Conservation (phyloP, 2,113 vertebrate genomes). For the Athene noctua region DNA sequence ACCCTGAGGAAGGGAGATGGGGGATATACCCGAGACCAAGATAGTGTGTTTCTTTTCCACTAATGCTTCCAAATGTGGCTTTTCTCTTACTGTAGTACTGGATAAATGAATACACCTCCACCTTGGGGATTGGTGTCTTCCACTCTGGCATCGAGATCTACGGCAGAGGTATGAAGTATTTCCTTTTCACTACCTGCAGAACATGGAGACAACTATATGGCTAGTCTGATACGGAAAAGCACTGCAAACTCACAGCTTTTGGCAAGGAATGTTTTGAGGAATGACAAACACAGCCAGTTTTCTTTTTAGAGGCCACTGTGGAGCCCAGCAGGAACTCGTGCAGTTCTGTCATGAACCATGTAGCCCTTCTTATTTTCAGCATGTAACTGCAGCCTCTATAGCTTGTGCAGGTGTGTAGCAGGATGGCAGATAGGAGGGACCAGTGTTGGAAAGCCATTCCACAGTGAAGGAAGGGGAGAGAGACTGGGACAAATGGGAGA, state of each 20-base stretch:
- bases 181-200: background rate
- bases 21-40: background rate
- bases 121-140: conserved; percentile 93
- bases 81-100: conserved; percentile 82
- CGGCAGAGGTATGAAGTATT: conserved; percentile 83
- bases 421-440: background rate
- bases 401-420: background rate
- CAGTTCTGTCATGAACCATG: background rate
- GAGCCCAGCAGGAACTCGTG: background rate
- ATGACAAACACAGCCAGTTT: background rate
- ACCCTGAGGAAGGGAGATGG: background rate
- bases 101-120: conserved; percentile 96
- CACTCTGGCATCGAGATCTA: conserved; percentile 95
- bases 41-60: background rate
- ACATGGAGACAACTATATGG: background rate
- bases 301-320: background rate
- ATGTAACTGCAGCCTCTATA: background rate
- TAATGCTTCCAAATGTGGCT: conserved; percentile 45
- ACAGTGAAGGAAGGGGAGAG: background rate
- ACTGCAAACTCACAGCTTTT: background rate
- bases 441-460: background rate
- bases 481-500: background rate
- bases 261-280: background rate
- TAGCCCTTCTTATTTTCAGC: background rate
- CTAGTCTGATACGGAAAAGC: background rate